A percentile compares a stretch with the other conserved stretches of the same genome.
Conservation (phyloP, 2,888 invertebrate species). For the Heliconius erato region DNA sequence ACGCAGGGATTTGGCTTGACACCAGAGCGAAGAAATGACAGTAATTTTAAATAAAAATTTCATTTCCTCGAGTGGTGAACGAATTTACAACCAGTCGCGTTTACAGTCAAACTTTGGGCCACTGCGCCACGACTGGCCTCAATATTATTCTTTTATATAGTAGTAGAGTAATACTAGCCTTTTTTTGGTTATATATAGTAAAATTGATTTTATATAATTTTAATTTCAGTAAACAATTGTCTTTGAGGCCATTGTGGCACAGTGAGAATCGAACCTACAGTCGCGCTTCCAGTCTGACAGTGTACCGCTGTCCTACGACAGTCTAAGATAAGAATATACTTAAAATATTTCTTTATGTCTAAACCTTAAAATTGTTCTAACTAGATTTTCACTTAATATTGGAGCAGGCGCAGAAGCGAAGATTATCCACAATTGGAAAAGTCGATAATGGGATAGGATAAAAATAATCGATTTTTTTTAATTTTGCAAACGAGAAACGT, state of each 20-base stretch:
- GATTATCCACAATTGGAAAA: background rate
- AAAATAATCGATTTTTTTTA: constrained; percentile 1
- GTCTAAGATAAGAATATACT: background rate
- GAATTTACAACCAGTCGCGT: too few species aligned
- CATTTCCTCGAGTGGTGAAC: too few species aligned
- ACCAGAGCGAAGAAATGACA: too few species aligned
- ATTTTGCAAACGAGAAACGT: constrained; percentile 3
- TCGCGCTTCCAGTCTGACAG: background rate
- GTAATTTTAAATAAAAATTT: too few species aligned
- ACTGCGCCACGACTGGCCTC: too few species aligned
- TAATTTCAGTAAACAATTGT: too few species aligned
- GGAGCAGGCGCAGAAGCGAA: background rate
- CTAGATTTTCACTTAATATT: background rate
- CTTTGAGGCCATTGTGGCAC: too few species aligned
- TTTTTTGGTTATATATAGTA: background rate
- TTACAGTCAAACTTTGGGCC: too few species aligned
- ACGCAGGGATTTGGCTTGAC: too few species aligned
- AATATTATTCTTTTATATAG: too few species aligned
- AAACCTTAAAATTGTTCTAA: background rate
- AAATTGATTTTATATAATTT: too few species aligned
- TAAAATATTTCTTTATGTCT: background rate
- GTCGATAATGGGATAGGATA: constrained; percentile 4
- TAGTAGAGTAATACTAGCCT: background rate
- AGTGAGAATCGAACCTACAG: background rate
- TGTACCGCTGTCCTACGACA: background rate